These are phyloP conservation scores for Salarias fasciatus DNA, from an alignment of 2,797 vertebrate species.

Conservation along the genomic window DNA sequence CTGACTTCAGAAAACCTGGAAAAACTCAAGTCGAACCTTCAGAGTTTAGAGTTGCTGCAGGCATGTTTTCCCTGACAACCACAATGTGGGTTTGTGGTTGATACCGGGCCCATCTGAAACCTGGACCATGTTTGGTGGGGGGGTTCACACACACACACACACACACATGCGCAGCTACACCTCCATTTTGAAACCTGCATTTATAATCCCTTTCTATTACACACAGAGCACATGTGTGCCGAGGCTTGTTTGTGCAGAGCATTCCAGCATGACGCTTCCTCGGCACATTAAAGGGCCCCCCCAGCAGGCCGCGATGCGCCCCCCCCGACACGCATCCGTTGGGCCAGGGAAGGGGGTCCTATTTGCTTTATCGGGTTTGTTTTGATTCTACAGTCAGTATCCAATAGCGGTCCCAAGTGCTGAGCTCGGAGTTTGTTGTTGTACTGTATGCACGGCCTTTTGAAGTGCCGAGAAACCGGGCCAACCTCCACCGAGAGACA, in stretches of 20 bases:
- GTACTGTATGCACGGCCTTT: constrained; percentile 66
- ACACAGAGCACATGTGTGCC: constrained; percentile 59
- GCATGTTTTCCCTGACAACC: constrained; percentile 58
- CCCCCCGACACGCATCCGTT: constrained; percentile 66
- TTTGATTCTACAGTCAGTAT: constrained; percentile 74
- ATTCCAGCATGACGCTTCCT: constrained; percentile 71
- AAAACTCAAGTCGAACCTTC: constrained; percentile 29
- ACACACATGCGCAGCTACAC: background rate
- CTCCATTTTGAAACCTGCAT: constrained; percentile 16
- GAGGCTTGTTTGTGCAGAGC: constrained; percentile 73
- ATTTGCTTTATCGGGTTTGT: constrained; percentile 76
- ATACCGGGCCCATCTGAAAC: constrained; percentile 43
- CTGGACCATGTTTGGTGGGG: constrained; percentile 47
- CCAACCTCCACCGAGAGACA: constrained; percentile 33
- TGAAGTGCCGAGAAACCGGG: constrained; percentile 60
- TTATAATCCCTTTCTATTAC: no score
- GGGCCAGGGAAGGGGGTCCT: constrained; percentile 62
- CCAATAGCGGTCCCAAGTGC: constrained; percentile 53
- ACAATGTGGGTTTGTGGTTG: constrained; percentile 59
- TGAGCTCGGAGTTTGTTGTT: constrained; percentile 71
- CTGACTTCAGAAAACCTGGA: constrained; percentile 35
- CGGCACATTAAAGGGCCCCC: constrained; percentile 74
- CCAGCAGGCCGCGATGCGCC: constrained; percentile 63
- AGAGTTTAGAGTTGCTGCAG: constrained; percentile 50
- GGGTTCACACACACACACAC: constrained; percentile 46